These are phyloP conservation scores for Cremastinae sp. DNA, from an alignment of 2,888 invertebrate genomes.

Conservation along the genomic window DNA sequence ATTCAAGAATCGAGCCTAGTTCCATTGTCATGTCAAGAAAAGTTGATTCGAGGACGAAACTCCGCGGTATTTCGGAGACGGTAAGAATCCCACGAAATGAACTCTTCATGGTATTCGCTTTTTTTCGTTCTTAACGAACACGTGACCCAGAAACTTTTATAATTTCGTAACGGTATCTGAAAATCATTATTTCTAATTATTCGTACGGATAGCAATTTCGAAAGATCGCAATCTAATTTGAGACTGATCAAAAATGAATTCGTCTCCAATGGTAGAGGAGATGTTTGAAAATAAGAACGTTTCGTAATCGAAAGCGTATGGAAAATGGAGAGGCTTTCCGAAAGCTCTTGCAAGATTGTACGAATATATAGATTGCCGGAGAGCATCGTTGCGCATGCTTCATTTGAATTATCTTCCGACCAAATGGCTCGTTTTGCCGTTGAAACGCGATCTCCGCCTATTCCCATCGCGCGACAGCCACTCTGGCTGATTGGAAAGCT, in stretches of 20 bases:
- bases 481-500: constrained; percentile 58
- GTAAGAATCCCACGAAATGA: constrained; percentile 24
- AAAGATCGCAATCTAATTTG: too few species aligned
- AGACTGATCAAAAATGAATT: not conserved
- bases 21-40: constrained; percentile 46
- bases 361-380: constrained; percentile 2
- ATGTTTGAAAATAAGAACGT: constrained; percentile 1
- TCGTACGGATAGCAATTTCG: too few species aligned
- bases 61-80: not conserved
- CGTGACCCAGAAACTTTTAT: too few species aligned
- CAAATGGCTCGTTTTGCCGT: constrained; percentile 34
- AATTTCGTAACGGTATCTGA: too few species aligned
- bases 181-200: too few species aligned
- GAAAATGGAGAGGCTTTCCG: constrained; percentile 11
- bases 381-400: constrained; percentile 22
- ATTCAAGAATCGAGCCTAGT: constrained; percentile 46
- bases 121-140: too few species aligned
- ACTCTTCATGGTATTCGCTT: not conserved
- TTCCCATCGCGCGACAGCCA: constrained; percentile 46
- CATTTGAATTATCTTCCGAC: constrained; percentile 46
- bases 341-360: constrained; percentile 36
- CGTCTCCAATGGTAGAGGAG: not conserved
- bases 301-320: not conserved
- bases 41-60: constrained; percentile 2
- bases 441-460: constrained; percentile 21